Conservation (phyloP, 2,113 vertebrate genomes). For the Passer domesticus region DNA sequence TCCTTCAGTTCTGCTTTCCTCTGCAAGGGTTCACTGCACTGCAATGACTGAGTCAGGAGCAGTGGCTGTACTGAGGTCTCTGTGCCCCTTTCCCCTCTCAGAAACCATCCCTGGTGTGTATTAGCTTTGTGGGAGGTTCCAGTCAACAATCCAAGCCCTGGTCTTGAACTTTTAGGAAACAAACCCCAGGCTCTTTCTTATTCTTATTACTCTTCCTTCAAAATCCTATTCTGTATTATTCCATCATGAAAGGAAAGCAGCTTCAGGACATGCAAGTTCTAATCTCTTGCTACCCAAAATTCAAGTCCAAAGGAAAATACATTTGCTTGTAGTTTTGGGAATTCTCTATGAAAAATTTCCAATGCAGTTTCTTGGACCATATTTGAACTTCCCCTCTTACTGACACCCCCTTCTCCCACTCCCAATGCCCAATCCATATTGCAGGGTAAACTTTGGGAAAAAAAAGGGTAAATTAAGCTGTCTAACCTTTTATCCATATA, state of each 20-base stretch:
- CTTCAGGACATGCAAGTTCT: background rate
- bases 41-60: fast-evolving
- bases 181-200: background rate
- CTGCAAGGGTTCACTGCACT: background rate
- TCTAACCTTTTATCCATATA: background rate
- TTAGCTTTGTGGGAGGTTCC: background rate
- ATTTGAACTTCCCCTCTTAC: background rate
- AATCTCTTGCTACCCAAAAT: background rate
- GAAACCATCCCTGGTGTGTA: background rate
- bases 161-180: background rate
- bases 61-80: background rate
- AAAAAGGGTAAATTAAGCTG: background rate
- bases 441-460: background rate
- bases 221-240: background rate
- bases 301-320: background rate
- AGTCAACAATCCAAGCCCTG: background rate
- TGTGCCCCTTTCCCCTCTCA: background rate
- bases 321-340: background rate
- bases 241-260: background rate
- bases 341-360: slow-evolving; percentile 1
- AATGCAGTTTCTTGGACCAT: background rate
- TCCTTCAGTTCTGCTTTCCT: background rate
- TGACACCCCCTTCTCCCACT: fast-evolving
- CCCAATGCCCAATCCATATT: background rate
- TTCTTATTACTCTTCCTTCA: background rate